Base-by-base conservation (phyloP, 2,113 vertebrate genomes). In the Misgurnus anguillicaudatus region DNA sequence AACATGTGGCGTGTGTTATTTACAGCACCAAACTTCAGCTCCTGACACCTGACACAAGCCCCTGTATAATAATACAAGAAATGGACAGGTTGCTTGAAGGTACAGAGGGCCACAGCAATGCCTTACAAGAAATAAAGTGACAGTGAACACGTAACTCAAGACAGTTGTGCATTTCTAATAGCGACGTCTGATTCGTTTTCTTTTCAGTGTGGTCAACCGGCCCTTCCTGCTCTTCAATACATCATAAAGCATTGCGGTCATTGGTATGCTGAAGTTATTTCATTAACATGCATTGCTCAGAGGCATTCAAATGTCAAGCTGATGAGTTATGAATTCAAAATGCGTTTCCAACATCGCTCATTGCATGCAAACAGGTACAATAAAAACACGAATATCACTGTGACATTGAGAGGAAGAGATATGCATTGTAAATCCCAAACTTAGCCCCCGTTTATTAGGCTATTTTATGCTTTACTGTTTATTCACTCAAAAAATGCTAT, bases 241-340 rank as follows among this genome's bases (percentile, higher is more conserved):
- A 75, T 62, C 58, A 75, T 75, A 63, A 62, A 62, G 72, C 72
- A 64, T 21, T 31, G 7, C 24, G 19, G 60, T 64, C 17, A 76
- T 76, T 51, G 67, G 53, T 75, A 75, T 67, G 58, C 65, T 21
- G n/a, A 48, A 80, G 63, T 51, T 74, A 67, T 68, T 80, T 31
- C 64, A 72, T 75, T 80, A 80, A 36, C 53, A 74, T 58, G 63
- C 31, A 4, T 19, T 39, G 21, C 70, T 75, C 69, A 75, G 69
- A 67, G 53, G 58, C 76, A 51, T 67, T 78, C 69, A 79, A 78
- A 77, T 82, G 80, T 71, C 60, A 75, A 47, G n/a, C 45, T 17
- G 21, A 76, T 61, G 42, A 79, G 68, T 83, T 79, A 75, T 75
- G 55, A 38, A 68, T 79, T 73, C 70, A 70, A 79, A 57, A 78